Conservation (phyloP, 2,113 vertebrate species). For the Oreochromis tanganicae region DNA sequence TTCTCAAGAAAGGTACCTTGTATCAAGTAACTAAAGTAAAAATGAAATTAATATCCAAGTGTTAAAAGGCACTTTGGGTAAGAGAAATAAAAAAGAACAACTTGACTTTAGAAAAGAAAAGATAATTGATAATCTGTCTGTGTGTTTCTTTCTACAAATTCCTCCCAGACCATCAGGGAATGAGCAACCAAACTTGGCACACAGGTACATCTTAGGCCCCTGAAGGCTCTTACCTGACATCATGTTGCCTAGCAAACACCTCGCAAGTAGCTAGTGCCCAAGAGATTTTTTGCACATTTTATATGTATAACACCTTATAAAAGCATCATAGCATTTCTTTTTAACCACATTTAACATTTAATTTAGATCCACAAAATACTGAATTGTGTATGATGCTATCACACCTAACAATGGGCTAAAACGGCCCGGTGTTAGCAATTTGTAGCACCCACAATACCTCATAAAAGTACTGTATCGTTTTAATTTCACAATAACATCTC, state of each 20-base stretch:
- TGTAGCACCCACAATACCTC: not conserved
- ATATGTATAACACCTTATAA: not conserved
- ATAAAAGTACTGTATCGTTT: not conserved
- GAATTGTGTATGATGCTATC: not conserved
- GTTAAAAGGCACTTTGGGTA: not conserved
- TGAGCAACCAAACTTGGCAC: not conserved
- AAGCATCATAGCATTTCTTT: not conserved
- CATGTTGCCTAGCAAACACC: not conserved
- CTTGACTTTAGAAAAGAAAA: not conserved
- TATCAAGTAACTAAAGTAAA: not conserved
- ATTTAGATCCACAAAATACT: not conserved
- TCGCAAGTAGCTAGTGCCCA: not conserved
- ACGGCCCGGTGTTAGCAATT: rapidly evolving
- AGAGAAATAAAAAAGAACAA: not conserved
- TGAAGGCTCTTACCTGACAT: not conserved
- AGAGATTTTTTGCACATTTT: not conserved
- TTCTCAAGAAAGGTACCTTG: not conserved
- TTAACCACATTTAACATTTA: not conserved
- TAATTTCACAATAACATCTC: rapidly evolving
- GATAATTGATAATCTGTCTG: not conserved
- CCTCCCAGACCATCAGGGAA: not conserved
- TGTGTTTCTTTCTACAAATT: not conserved
- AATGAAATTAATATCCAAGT: not conserved
- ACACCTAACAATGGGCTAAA: not conserved
- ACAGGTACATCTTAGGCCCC: not conserved